Evolutionary conservation across 2,113 vertebrate genomes (phyloP).

Genomic region (Thinocorus orbignyianus): DNA sequence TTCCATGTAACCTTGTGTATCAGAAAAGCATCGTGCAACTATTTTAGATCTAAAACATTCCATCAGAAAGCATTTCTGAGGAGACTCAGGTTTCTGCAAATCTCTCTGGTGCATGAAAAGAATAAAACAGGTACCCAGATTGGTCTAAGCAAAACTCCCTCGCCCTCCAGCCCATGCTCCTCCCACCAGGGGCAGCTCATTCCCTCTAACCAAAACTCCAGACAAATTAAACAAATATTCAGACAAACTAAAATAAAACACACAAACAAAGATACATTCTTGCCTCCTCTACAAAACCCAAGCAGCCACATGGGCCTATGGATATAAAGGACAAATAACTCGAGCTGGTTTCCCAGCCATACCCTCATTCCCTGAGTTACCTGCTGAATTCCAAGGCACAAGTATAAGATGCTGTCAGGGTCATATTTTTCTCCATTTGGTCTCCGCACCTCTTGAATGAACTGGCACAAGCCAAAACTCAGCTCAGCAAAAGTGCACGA

Average conservation of each 20-base stretch:
- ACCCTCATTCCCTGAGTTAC: slow-evolving; percentile 55
- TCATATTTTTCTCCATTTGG: slow-evolving; percentile 90
- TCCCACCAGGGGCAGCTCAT: background rate
- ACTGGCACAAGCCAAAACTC: slow-evolving; percentile 93
- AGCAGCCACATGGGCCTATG: background rate
- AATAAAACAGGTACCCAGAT: background rate
- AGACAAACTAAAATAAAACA: background rate
- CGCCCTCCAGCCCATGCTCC: background rate
- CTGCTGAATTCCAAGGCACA: slow-evolving; percentile 99
- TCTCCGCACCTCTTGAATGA: slow-evolving; percentile 89
- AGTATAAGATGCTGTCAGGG: slow-evolving; percentile 94
- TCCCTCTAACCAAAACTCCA: background rate
- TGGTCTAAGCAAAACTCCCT: background rate
- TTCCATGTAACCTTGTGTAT: background rate
- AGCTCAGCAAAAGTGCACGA: slow-evolving; percentile 91
- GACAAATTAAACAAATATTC: background rate
- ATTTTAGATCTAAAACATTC: background rate
- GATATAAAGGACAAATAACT: background rate
- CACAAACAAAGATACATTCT: background rate
- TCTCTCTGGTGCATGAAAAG: background rate
- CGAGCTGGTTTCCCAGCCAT: background rate
- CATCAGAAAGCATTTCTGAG: background rate
- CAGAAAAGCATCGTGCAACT: background rate
- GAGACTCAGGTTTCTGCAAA: background rate
- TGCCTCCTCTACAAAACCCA: background rate